Base-by-base conservation (phyloP, 2,888 invertebrate genomes). In the Pheosia tremula region DNA sequence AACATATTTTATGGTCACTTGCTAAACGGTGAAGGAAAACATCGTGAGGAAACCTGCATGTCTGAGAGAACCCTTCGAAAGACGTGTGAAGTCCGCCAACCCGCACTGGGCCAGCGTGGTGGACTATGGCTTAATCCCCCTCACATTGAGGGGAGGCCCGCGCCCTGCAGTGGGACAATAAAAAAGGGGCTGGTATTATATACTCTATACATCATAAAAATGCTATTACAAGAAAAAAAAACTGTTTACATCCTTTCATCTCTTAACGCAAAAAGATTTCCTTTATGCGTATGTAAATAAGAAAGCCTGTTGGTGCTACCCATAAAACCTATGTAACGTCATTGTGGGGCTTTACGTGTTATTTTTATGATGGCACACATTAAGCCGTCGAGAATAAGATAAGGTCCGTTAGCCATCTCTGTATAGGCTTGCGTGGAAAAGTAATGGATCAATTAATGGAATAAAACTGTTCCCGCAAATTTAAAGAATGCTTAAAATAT, bases 241-340 rank as follows among this genome's bases (percentile, higher is more conserved):
- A 24, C 24, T 24, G 24, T 24, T 24, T 24, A 70, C 70, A 70
- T 72, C 66, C 68, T 68, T 65, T 50, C 49, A 66, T 68, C 72
- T 60, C 62, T 67, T 71, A 71, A 75, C 69, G 75, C 65, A 67
- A 57, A 64, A 63, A 58, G 62, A 69, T 75, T 75, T 66, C 63
- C 57, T 72, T 70, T 72, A 74, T 75, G 37, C 37, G 36, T 37
- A 53, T 53, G 69, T 65, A 75, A 72, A 74, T 74, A 72, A 65
- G 60, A 63, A 69, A 67, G 60, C 63, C 59, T 72, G 59, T 47
- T 56, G 58, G 57, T 57, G 61, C 58, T 56, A 61, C 59, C 56
- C 63, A 52, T 66, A 63, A 66, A 67, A 67, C 62, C 67, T 68
- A 68, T 70, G 66, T 74, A 72, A 72, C 70, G 70, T 63, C 62